phyloP scores from a whole-genome alignment of 2,797 vertebrate species.

The Sparus aurata region DNA sequence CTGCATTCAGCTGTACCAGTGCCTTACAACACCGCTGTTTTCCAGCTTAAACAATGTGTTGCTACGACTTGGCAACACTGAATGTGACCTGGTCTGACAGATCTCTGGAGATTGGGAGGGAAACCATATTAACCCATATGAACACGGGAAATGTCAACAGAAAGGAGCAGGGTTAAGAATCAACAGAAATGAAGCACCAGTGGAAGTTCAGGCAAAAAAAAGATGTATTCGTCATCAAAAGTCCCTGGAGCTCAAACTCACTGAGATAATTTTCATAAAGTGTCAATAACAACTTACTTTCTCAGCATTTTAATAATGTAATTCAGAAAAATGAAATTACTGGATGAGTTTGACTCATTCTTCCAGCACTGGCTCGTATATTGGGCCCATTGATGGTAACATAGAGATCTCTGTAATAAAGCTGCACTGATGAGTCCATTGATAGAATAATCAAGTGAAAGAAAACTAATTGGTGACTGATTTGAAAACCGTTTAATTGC shows the following conservation, averaged over 20 bases:
- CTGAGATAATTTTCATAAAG: neutral
- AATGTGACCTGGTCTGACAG: constrained; percentile 16
- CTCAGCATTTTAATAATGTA: neutral
- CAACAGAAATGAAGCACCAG: neutral
- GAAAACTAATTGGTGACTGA: too few species aligned
- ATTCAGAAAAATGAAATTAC: neutral
- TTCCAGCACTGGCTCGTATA: neutral
- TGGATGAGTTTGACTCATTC: neutral
- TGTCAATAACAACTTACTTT: neutral
- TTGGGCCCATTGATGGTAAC: neutral
- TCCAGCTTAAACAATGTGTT: constrained; percentile 26
- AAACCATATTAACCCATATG: constrained; percentile 17
- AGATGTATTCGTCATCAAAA: constrained; percentile 1
- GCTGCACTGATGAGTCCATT: neutral
- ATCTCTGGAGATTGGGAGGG: constrained; percentile 44
- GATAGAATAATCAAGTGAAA: too few species aligned
- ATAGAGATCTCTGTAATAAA: neutral
- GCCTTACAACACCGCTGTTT: constrained; percentile 2
- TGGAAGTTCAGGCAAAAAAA: constrained; percentile 12
- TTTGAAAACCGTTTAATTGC: too few species aligned
- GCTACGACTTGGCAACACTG: constrained; percentile 24
- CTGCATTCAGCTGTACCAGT: neutral
- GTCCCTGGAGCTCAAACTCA: neutral
- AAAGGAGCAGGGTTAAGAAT: neutral
- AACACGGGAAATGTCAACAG: constrained; percentile 27